These are phyloP conservation scores for Zosterops pallidus DNA, from an alignment of 2,113 vertebrate species.

Conservation along the genomic window DNA sequence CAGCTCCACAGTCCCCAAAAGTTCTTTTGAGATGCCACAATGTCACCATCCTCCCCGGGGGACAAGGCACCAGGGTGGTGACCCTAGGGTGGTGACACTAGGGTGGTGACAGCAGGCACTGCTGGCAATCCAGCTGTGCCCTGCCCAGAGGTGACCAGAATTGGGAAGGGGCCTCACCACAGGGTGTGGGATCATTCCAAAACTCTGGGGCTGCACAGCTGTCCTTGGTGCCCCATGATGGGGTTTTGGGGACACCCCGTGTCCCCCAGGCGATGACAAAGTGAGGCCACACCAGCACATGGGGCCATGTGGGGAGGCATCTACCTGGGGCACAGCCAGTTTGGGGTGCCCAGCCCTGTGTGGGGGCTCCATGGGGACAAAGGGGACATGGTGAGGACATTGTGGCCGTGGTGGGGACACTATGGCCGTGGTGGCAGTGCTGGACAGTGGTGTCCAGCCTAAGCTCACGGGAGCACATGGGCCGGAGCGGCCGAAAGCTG, in stretches of 20 bases:
- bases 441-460: background rate
- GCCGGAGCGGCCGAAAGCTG: slow-evolving; percentile 48
- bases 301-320: fast-evolving
- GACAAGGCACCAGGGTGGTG: fast-evolving
- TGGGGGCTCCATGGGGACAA: background rate
- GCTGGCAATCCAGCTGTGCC: background rate
- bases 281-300: fast-evolving
- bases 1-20: fast-evolving
- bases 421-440: background rate
- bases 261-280: fast-evolving
- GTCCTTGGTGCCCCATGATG: fast-evolving
- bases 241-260: fast-evolving
- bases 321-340: fast-evolving
- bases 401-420: background rate
- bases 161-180: background rate
- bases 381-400: fast-evolving
- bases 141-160: background rate
- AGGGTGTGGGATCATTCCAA: background rate
- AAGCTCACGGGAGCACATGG: slow-evolving; percentile 6
- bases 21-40: background rate
- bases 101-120: fast-evolving
- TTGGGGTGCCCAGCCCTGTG: fast-evolving
- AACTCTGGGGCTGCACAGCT: background rate
- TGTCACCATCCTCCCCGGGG: fast-evolving
- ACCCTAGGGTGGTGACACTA: fast-evolving